phyloP scores from a whole-genome alignment of 2,113 vertebrate genomes.

The Gnathonemus echidnorhynchus region DNA sequence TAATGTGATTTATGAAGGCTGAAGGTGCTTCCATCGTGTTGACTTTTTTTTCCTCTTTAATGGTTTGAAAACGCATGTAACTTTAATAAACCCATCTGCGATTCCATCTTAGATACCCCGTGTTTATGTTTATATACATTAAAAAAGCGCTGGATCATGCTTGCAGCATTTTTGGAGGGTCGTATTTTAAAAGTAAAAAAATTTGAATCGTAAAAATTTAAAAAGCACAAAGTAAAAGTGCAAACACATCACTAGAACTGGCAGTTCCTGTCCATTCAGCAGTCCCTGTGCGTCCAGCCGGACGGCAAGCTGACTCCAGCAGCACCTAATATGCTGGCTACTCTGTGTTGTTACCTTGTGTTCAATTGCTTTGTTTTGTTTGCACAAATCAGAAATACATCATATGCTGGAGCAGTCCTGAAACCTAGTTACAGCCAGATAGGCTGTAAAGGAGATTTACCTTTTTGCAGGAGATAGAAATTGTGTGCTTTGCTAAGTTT shows the following conservation, averaged over 20 bases:
- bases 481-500: neutral
- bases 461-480: neutral
- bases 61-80: neutral
- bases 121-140: neutral
- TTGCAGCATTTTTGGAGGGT: neutral
- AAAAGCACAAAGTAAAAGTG: neutral
- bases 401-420: neutral
- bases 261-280: neutral
- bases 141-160: neutral
- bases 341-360: neutral
- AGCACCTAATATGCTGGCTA: neutral
- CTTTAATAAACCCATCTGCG: neutral
- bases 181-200: neutral
- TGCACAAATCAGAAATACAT: neutral
- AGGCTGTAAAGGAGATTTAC: neutral
- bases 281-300: neutral
- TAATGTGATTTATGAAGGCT: neutral
- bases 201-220: neutral
- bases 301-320: neutral
- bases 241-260: neutral
- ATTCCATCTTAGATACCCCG: neutral
- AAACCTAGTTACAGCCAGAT: neutral
- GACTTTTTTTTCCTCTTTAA: neutral
- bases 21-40: neutral
- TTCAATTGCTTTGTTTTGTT: neutral